Percentiles rank a stretch among this genome's conserved stretches.
Conservation (phyloP, 2,888 invertebrate species). For the Chloroclysta siterata region DNA sequence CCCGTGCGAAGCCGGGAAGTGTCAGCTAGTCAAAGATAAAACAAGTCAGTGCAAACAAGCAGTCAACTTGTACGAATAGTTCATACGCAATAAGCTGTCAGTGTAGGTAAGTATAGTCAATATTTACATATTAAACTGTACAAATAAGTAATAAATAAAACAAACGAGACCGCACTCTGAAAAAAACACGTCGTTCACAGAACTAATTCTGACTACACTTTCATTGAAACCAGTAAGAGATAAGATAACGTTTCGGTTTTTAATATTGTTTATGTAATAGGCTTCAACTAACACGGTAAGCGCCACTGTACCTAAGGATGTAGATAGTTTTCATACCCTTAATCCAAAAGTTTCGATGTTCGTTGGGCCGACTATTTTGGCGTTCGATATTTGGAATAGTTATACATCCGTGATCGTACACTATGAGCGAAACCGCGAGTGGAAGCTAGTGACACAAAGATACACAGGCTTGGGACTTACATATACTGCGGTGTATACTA, state of each 20-base stretch:
- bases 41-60: slow-evolving; percentile 30
- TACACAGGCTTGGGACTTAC: no score
- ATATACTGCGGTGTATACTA: no score
- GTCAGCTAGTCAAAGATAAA: slow-evolving; percentile 8
- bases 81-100: slow-evolving; percentile 36
- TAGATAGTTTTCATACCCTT: no score
- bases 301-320: background rate
- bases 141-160: slow-evolving; percentile 39
- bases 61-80: slow-evolving; percentile 32
- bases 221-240: slow-evolving; percentile 49
- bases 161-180: slow-evolving; percentile 37
- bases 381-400: no score
- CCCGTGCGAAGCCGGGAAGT: no score
- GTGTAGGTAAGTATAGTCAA: slow-evolving; percentile 35
- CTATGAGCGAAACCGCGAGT: no score
- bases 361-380: no score
- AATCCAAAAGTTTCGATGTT: no score
- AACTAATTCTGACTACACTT: slow-evolving; percentile 48
- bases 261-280: slow-evolving; percentile 18
- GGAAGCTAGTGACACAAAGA: no score
- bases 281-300: background rate
- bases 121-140: slow-evolving; percentile 34
- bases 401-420: no score
- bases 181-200: slow-evolving; percentile 50
- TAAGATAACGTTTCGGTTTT: slow-evolving; percentile 47